Conservation (phyloP, 2,797 vertebrate genomes). For the Cossypha dichroa region DNA sequence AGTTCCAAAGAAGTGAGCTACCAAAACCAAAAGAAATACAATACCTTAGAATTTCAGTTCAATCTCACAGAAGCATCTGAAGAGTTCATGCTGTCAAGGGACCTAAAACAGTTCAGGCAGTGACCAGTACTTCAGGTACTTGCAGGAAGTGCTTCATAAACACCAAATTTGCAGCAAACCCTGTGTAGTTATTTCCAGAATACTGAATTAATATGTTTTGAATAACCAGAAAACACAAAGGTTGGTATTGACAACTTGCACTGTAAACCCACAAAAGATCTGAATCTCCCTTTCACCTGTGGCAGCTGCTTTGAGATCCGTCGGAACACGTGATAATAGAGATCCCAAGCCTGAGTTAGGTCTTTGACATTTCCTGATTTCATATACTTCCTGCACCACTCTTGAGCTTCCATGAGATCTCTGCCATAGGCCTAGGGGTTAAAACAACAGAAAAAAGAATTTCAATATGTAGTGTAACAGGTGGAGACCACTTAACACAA, state of each 20-base stretch:
- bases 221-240: background rate
- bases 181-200: background rate
- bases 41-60: background rate
- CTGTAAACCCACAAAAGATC: background rate
- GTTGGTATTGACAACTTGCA: background rate
- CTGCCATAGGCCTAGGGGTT: constrained; percentile 90
- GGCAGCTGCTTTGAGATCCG: constrained; percentile 98
- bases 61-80: background rate
- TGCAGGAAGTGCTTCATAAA: background rate
- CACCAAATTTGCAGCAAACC: background rate
- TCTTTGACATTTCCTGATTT: constrained; percentile 98
- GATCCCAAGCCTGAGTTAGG: constrained; percentile 98
- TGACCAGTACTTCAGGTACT: background rate
- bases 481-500: background rate
- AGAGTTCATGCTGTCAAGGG: background rate
- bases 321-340: constrained; percentile 97
- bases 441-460: background rate
- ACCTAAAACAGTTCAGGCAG: background rate
- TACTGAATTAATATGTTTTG: background rate
- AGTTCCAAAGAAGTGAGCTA: constrained; percentile 97
- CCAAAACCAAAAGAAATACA: background rate
- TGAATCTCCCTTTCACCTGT: constrained; percentile 79
- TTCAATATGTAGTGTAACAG: background rate
- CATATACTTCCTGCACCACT: constrained; percentile 99
- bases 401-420: constrained; percentile 98